phyloP scores from a whole-genome alignment of 2,113 vertebrate genomes.

The Micromys minutus region DNA sequence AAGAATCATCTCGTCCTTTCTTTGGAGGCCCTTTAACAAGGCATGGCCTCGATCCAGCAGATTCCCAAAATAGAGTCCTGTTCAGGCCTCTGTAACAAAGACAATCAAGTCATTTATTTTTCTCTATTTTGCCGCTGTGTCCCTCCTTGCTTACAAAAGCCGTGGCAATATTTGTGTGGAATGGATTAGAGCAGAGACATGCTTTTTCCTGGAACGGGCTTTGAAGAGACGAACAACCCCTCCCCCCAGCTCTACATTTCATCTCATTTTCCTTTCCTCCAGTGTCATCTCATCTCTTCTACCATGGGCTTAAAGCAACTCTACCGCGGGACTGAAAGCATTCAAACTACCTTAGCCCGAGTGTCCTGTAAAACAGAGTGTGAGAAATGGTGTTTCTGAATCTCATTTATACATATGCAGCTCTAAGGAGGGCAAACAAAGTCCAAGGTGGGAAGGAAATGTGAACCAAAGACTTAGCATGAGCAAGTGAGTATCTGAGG shows the following conservation, averaged over 20 bases:
- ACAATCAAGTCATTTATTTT: conserved; percentile 42
- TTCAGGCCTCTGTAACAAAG: conserved; percentile 44
- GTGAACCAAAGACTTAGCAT: not conserved
- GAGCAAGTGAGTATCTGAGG: not conserved
- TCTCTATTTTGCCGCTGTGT: conserved; percentile 29
- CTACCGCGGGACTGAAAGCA: not conserved
- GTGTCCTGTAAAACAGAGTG: not conserved
- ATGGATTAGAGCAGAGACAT: conserved; percentile 19
- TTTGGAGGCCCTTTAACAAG: conserved; percentile 1
- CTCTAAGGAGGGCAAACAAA: not conserved
- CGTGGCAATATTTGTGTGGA: conserved; percentile 44
- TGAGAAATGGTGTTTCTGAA: not conserved
- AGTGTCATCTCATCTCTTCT: not conserved
- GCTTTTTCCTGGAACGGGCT: conserved; percentile 43
- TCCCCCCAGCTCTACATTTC: not conserved
- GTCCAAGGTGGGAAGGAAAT: not conserved
- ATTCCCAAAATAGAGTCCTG: conserved; percentile 29
- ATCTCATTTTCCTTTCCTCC: not conserved
- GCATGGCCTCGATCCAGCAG: not conserved
- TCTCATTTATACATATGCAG: not conserved
- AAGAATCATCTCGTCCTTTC: not conserved
- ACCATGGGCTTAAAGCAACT: not conserved
- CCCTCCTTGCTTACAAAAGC: conserved; percentile 46
- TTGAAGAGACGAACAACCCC: conserved; percentile 54
- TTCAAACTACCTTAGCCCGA: not conserved